Evolutionary conservation across 2,888 invertebrate genomes (phyloP).

Genomic region (Tetranychus piercei): DNA sequence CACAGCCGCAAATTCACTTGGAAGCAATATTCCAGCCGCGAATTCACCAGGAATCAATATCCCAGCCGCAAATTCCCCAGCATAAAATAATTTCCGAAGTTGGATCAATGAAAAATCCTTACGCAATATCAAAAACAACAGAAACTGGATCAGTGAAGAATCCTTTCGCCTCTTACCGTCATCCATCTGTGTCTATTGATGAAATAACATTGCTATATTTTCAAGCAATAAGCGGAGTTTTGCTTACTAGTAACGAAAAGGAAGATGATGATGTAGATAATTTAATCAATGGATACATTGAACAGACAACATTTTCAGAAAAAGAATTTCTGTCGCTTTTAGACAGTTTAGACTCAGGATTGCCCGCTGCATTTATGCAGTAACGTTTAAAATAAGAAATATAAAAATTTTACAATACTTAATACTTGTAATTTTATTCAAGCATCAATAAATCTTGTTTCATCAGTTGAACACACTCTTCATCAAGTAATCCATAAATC

Average conservation of each 20-base stretch:
- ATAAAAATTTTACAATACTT: no score
- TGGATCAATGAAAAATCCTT: neutral
- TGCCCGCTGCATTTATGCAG: no score
- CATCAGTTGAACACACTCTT: slow-evolving; percentile 7
- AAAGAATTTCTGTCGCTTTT: no score
- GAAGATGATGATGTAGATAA: neutral
- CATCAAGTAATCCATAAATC: slow-evolving; percentile 7
- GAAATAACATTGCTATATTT: neutral
- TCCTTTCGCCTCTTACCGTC: neutral
- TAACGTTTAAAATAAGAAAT: no score
- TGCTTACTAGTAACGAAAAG: neutral
- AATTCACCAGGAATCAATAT: no score
- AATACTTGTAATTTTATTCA: no score
- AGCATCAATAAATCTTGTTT: neutral
- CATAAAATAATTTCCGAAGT: neutral
- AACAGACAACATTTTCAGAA: no score
- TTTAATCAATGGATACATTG: no score
- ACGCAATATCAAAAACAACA: neutral
- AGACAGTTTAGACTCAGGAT: no score
- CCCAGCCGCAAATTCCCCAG: no score
- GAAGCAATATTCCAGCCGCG: no score
- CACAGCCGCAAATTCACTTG: no score
- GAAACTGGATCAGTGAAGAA: neutral
- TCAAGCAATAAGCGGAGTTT: neutral
- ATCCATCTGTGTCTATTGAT: neutral